Percentiles rank a stretch among this genome's conserved stretches.
phyloP scores from a whole-genome alignment of 2,113 vertebrate genomes.

The Phainopepla nitens region DNA sequence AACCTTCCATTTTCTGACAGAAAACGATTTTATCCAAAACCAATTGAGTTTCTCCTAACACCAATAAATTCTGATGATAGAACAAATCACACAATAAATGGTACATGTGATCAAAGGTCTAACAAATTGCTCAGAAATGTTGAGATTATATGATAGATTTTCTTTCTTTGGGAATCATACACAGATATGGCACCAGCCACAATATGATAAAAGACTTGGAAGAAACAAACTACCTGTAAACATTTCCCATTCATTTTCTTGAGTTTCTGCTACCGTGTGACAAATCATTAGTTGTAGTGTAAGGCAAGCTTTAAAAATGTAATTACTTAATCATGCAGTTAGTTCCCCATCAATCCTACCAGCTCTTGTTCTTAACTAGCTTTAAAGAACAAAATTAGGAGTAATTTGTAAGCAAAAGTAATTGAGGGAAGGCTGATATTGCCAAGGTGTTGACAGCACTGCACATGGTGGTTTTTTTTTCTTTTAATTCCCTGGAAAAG shows the following conservation, averaged over 20 bases:
- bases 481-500: slow-evolving; percentile 27
- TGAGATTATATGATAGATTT: slow-evolving; percentile 21
- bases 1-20: neutral
- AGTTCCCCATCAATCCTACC: slow-evolving; percentile 77
- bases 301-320: slow-evolving; percentile 80
- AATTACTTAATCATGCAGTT: slow-evolving; percentile 84
- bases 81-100: neutral
- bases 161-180: neutral
- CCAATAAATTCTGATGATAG: neutral
- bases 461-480: slow-evolving; percentile 58
- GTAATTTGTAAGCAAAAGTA: slow-evolving; percentile 84
- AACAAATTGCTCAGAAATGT: neutral
- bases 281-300: slow-evolving; percentile 74
- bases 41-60: neutral
- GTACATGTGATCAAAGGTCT: neutral
- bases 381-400: slow-evolving; percentile 82
- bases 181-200: neutral
- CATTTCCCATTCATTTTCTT: slow-evolving; percentile 77
- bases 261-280: slow-evolving; percentile 69
- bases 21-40: neutral
- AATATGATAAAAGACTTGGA: slow-evolving; percentile 60
- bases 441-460: slow-evolving; percentile 76
- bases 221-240: slow-evolving; percentile 67
- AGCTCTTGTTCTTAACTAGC: slow-evolving; percentile 80
- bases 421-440: slow-evolving; percentile 76